phyloP scores from a whole-genome alignment of 2,888 invertebrate species.

The Drosophila villosipedis region DNA sequence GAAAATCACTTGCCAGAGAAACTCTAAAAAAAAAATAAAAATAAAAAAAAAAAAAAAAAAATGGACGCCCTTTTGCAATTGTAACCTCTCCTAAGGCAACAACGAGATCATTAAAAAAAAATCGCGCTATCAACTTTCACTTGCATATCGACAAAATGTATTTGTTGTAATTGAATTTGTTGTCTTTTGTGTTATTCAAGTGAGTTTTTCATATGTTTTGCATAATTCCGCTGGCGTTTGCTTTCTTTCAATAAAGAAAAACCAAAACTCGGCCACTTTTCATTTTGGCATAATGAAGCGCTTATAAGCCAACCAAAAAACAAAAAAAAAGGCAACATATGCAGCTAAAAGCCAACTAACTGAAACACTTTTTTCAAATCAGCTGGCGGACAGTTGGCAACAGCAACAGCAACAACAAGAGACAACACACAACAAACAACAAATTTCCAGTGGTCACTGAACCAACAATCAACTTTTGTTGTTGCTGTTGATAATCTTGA shows the following conservation, averaged over 20 bases:
- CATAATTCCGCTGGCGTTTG: conserved; percentile 65
- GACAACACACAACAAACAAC: conserved; percentile 5
- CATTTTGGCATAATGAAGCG: conserved; percentile 68
- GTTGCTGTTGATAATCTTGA: conserved; percentile 55
- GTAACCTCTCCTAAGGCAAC: conserved; percentile 32
- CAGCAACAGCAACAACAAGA: conserved; percentile 15
- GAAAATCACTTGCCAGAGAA: background rate
- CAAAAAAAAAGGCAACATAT: conserved; percentile 5
- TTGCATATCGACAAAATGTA: conserved; percentile 47
- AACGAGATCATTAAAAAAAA: conserved; percentile 21
- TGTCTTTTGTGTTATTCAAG: conserved; percentile 26
- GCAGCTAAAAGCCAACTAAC: conserved; percentile 40
- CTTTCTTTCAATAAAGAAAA: conserved; percentile 46
- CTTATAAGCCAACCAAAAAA: conserved; percentile 48
- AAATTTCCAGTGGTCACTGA: conserved; percentile 64
- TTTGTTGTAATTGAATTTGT: conserved; percentile 51
- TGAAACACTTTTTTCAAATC: conserved; percentile 25
- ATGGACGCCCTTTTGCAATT: conserved; percentile 50
- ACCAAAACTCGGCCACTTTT: conserved; percentile 56
- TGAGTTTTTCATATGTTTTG: conserved; percentile 49
- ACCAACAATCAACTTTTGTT: conserved; percentile 52
- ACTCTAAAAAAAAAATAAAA: background rate
- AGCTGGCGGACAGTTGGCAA: conserved; percentile 34
- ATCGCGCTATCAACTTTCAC: conserved; percentile 66
- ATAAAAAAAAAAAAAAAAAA: background rate